These are phyloP conservation scores for Typhlichthys subterraneus DNA, from an alignment of 2,797 vertebrate genomes.

Conservation along the genomic window DNA sequence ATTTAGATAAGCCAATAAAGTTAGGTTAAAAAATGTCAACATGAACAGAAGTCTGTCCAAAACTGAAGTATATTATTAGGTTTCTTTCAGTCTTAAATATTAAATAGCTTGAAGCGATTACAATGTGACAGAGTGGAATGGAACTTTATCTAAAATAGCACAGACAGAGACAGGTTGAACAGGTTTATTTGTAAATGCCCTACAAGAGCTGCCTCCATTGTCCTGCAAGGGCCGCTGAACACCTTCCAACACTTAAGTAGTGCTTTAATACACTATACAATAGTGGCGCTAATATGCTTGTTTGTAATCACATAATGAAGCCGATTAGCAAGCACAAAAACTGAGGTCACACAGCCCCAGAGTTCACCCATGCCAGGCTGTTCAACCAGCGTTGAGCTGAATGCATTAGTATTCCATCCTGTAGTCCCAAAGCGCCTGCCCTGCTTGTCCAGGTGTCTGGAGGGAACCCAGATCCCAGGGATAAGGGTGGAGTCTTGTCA, in stretches of 20 bases:
- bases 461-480: constrained; percentile 38
- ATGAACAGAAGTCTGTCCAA: too few species aligned
- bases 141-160: constrained; percentile 40
- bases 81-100: constrained; percentile 7
- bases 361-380: constrained; percentile 28
- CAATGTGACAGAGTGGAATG: constrained; percentile 16
- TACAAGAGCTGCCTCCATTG: constrained; percentile 38
- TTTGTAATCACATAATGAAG: constrained; percentile 47
- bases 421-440: constrained; percentile 29
- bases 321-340: constrained; percentile 32
- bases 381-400: constrained; percentile 54
- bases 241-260: constrained; percentile 13
- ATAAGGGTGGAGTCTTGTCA: constrained; percentile 58
- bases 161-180: constrained; percentile 62
- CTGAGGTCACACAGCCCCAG: constrained; percentile 20
- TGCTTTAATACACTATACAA: neutral
- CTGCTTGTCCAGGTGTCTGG: constrained; percentile 64
- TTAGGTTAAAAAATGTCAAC: too few species aligned
- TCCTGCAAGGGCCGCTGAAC: constrained; percentile 24
- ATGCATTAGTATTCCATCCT: constrained; percentile 64
- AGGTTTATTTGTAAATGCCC: constrained; percentile 55
- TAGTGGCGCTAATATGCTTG: constrained; percentile 11
- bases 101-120: constrained; percentile 1
- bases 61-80: neutral
- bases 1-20: too few species aligned